These are phyloP conservation scores for Polypedilum pembai DNA, from an alignment of 1,140 invertebrate genomes.

Conservation along the genomic window DNA sequence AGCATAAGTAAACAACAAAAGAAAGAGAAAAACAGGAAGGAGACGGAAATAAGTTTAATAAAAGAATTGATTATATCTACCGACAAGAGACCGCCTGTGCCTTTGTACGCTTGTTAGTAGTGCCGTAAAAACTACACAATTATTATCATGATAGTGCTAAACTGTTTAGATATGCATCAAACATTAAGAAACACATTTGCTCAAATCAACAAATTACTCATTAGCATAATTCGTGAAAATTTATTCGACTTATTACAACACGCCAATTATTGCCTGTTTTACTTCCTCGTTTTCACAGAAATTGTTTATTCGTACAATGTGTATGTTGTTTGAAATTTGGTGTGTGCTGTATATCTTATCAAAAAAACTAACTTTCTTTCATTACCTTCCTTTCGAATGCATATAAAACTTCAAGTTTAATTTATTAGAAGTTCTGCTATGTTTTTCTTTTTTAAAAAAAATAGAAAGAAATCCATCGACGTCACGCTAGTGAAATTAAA, in stretches of 20 bases:
- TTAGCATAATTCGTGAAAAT: constrained; percentile 22
- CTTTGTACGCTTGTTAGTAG: not conserved
- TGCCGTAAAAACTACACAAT: not conserved
- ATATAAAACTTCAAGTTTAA: too few species aligned
- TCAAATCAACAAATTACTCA: constrained; percentile 28
- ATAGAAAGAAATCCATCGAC: not conserved
- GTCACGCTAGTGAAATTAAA: constrained; percentile 25
- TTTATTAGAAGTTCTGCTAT: too few species aligned
- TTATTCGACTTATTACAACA: constrained; percentile 2
- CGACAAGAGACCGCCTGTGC: not conserved
- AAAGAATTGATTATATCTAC: constrained; percentile 21
- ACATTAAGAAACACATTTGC: constrained; percentile 22
- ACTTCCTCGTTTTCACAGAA: not conserved
- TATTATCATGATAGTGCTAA: constrained; percentile 24
- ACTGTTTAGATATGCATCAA: constrained; percentile 24
- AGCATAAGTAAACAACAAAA: not conserved
- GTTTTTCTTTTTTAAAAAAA: too few species aligned
- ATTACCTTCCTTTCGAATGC: too few species aligned
- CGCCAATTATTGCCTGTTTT: not conserved
- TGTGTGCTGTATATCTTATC: too few species aligned
- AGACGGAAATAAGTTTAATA: constrained; percentile 20
- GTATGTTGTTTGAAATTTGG: not conserved
- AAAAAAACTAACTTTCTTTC: too few species aligned
- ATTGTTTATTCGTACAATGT: not conserved
- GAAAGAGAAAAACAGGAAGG: not conserved